Evolutionary conservation across 64 coral and sea anemone genomes (phyloP), one percentile per base, ranked within the genome.

Genomic region (Actinia equina): DNA sequence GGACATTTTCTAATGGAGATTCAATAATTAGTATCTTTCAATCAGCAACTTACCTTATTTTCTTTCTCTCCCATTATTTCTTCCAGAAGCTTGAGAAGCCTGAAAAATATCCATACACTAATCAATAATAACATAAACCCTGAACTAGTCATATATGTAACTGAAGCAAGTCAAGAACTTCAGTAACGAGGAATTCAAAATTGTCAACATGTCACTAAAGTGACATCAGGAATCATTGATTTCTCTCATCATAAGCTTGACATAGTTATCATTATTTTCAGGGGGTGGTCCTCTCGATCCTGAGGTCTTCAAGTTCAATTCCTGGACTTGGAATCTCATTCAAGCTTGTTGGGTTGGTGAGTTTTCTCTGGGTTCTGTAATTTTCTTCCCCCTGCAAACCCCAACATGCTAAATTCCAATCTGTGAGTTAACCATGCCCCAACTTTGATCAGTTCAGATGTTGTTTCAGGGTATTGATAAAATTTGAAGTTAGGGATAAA

Each of bases 131-230:
- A 54, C 25, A 82, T 42, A 7, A 85, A 78, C 62, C 5, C 45
- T 41, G 41, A 89, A 2, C 17, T 45, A 41, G 55, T 17, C 2
- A 69, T 52, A 81, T 0, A 81, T 81, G 43, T 9, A 81, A 14
- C 52, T 7, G 6, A 3, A 19, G 6, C 44, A 4, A 11, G 78
- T 81, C 67, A 84, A 74, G 89, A 88, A 83, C 89, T 87, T 98
- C 95, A 94, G 95, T 87, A 98, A 98, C 92, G 95, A 98, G 95
- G 92, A 98, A 98, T 98, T 98, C 95, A 94, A 86, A 87, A 91
- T 91, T 88, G 92, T 98, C 95, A 84, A 58, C 95, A 92, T 26
- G 7, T 81, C 42, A 81, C 4, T 81, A 10, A 81, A 15, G 14
- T 74, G 69, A 74, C 22, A 52, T 81, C 78, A 81, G 78, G 42